A percentile compares a stretch with the other conserved stretches of the same genome.
Evolutionary conservation across 1,140 invertebrate species (phyloP).

Genomic region (Pseudomyrmex gracilis): DNA sequence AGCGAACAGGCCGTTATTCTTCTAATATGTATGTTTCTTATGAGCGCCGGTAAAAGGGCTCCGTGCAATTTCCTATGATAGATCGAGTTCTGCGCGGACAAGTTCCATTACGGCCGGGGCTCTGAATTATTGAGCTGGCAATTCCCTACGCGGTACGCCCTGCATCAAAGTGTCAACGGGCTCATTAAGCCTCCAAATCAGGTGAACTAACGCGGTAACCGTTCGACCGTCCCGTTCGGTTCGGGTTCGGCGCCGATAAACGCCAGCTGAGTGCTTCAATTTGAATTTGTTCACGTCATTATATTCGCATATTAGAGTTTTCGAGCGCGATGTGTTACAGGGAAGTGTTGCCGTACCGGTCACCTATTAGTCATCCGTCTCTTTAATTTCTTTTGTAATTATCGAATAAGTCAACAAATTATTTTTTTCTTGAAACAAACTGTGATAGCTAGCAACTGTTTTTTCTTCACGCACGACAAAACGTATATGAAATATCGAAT

Average conservation of each 20-base stretch:
- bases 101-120: constrained; percentile 82
- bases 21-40: constrained; percentile 82
- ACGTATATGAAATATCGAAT: constrained; percentile 30
- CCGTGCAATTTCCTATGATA: constrained; percentile 84
- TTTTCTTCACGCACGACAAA: constrained; percentile 11
- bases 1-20: constrained; percentile 77
- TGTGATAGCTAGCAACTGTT: too few relatives aligned
- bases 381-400: not conserved
- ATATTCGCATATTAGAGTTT: not conserved
- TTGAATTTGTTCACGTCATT: constrained; percentile 56
- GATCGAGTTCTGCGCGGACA: constrained; percentile 81
- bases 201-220: constrained; percentile 76
- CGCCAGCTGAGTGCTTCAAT: constrained; percentile 50
- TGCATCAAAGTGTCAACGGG: constrained; percentile 83
- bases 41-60: constrained; percentile 80
- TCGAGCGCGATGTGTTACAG: too few relatives aligned
- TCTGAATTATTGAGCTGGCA: constrained; percentile 84
- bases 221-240: constrained; percentile 63
- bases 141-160: constrained; percentile 79
- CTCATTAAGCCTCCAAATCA: constrained; percentile 82
- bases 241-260: constrained; percentile 41
- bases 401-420: too few relatives aligned
- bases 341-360: too few relatives aligned
- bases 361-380: too few relatives aligned
- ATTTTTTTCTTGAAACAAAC: not conserved